Conservation (phyloP, 2,888 invertebrate species). For the Stegophylla sp. region DNA sequence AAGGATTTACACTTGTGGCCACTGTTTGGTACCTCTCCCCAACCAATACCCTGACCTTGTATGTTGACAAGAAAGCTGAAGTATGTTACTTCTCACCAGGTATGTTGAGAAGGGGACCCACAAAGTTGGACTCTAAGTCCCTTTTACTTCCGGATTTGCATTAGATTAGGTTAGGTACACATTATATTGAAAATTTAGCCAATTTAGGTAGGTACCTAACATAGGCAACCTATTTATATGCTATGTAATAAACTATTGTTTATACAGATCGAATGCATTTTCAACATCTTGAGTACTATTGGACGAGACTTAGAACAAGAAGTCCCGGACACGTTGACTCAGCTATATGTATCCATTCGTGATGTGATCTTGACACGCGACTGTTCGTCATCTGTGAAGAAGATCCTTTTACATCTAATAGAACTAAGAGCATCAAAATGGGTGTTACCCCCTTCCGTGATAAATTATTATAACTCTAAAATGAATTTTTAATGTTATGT, state of each 20-base stretch:
- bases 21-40: too few relatives aligned
- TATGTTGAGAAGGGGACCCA: too few relatives aligned
- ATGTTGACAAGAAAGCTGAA: too few relatives aligned
- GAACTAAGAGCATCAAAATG: constrained; percentile 89
- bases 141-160: too few relatives aligned
- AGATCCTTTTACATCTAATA: constrained; percentile 85
- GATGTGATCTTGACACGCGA: constrained; percentile 83
- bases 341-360: constrained; percentile 78
- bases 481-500: not conserved
- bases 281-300: constrained; percentile 86
- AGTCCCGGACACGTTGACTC: constrained; percentile 80
- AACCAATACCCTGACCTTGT: too few relatives aligned
- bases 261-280: constrained; percentile 81
- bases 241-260: not conserved
- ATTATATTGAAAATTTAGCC: too few relatives aligned
- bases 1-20: too few relatives aligned
- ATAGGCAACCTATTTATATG: too few relatives aligned
- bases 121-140: too few relatives aligned
- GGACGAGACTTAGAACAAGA: constrained; percentile 86
- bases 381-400: constrained; percentile 78
- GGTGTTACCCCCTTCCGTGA: constrained; percentile 88
- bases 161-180: too few relatives aligned
- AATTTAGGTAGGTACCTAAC: too few relatives aligned
- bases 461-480: constrained; percentile 83
- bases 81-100: too few relatives aligned